Percentiles rank a stretch among this genome's conserved stretches.
phyloP scores from a whole-genome alignment of 2,888 invertebrate species.

The Lepeophtheirus nordmannii region DNA sequence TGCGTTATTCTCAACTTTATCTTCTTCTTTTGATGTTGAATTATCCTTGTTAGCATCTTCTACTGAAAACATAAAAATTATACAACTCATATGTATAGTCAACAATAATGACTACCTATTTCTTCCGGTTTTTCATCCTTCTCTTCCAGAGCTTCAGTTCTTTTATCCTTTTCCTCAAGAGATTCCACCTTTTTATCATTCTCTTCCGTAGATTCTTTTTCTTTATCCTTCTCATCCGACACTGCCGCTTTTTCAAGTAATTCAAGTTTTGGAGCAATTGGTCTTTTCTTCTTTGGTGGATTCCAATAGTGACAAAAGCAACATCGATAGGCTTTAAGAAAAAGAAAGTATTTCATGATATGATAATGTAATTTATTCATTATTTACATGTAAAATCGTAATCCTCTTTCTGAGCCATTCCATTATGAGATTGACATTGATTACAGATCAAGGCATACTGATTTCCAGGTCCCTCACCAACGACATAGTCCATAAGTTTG shows the following conservation, averaged over 20 bases:
- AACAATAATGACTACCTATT: too few relatives aligned
- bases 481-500: conserved; percentile 75
- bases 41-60: too few relatives aligned
- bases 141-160: background rate
- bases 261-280: conserved; percentile 48
- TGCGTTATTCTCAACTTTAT: too few relatives aligned
- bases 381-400: conserved; percentile 47
- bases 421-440: conserved; percentile 81
- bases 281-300: conserved; percentile 71
- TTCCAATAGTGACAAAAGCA: conserved; percentile 76
- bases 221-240: conserved; percentile 21
- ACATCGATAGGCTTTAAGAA: conserved; percentile 57
- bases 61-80: too few relatives aligned
- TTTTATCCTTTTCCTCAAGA: background rate
- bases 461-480: conserved; percentile 87
- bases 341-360: conserved; percentile 13
- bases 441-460: conserved; percentile 87
- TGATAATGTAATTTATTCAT: background rate
- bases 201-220: conserved; percentile 24
- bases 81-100: too few relatives aligned
- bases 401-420: conserved; percentile 59
- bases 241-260: conserved; percentile 20
- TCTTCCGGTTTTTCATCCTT: too few relatives aligned
- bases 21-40: too few relatives aligned
- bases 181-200: conserved; percentile 25